Conservation (phyloP, 2,888 invertebrate species). For the Apomyelois bistriatella region DNA sequence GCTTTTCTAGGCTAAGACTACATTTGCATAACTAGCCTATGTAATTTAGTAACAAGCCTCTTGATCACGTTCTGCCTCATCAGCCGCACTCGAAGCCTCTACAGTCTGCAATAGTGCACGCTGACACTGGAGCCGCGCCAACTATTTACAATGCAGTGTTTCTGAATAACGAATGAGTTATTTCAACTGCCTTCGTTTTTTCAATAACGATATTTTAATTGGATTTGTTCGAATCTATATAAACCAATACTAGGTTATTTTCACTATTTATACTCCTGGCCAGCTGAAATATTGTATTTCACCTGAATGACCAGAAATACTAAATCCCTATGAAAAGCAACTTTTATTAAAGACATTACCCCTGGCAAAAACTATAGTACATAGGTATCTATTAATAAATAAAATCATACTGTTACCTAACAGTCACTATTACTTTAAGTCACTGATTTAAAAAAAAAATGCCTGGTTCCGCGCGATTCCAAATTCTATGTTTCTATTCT, state of each 20-base stretch:
- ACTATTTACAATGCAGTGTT: conserved; percentile 64
- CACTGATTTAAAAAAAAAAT: too few species aligned
- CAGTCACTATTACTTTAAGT: too few species aligned
- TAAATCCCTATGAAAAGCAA: too few species aligned
- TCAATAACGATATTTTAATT: background rate
- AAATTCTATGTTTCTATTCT: too few species aligned
- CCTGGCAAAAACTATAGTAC: too few species aligned
- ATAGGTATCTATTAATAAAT: too few species aligned
- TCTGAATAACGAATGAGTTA: conserved; percentile 58
- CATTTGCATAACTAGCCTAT: background rate
- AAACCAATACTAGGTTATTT: background rate
- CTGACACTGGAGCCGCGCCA: conserved; percentile 56
- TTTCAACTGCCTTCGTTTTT: conserved; percentile 19
- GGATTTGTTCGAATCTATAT: background rate
- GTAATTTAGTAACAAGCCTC: background rate
- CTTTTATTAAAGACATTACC: too few species aligned
- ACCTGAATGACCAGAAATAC: too few species aligned
- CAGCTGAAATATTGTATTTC: too few species aligned
- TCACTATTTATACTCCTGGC: background rate
- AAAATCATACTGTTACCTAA: too few species aligned
- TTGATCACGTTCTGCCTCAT: conserved; percentile 61
- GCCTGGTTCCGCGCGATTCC: too few species aligned
- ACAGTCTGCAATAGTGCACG: conserved; percentile 34
- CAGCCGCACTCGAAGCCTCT: conserved; percentile 49
- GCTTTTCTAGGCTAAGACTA: too few species aligned